These are phyloP conservation scores for Poeciliopsis paucimaculata DNA, from an alignment of 2,797 vertebrate species.

Conservation along the genomic window DNA sequence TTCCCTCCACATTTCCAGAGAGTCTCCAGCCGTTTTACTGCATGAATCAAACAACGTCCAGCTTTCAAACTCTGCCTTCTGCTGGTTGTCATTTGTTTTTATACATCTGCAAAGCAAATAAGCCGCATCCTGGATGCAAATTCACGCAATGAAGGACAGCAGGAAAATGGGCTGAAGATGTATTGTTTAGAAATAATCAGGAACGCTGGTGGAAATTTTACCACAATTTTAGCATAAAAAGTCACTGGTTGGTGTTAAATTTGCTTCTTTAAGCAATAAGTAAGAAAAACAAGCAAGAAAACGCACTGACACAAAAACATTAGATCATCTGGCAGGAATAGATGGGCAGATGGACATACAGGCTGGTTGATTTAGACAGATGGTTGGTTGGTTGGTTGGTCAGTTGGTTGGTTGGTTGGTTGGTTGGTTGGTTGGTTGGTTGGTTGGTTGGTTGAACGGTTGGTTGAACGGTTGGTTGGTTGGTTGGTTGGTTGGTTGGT, in stretches of 20 bases:
- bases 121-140: constrained; percentile 40
- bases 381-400: background rate
- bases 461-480: background rate
- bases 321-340: background rate
- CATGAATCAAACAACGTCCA: constrained; percentile 66
- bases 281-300: background rate
- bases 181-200: constrained; percentile 31
- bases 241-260: constrained; percentile 8
- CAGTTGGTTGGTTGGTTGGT: background rate
- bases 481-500: background rate
- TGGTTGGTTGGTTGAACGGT: background rate
- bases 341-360: background rate
- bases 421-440: background rate
- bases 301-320: background rate
- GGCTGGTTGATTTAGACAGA: background rate
- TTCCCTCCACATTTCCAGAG: constrained; percentile 54
- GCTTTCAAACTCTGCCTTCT: constrained; percentile 37
- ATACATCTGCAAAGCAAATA: constrained; percentile 23
- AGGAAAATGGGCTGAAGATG: background rate
- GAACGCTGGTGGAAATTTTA: constrained; percentile 5
- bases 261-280: background rate
- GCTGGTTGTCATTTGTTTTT: constrained; percentile 12
- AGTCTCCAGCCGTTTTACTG: constrained; percentile 42
- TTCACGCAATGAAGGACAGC: constrained; percentile 13
- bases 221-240: background rate